These are phyloP conservation scores for Nematopogon swammerdamellus DNA, from an alignment of 2,888 invertebrate genomes.

Conservation along the genomic window DNA sequence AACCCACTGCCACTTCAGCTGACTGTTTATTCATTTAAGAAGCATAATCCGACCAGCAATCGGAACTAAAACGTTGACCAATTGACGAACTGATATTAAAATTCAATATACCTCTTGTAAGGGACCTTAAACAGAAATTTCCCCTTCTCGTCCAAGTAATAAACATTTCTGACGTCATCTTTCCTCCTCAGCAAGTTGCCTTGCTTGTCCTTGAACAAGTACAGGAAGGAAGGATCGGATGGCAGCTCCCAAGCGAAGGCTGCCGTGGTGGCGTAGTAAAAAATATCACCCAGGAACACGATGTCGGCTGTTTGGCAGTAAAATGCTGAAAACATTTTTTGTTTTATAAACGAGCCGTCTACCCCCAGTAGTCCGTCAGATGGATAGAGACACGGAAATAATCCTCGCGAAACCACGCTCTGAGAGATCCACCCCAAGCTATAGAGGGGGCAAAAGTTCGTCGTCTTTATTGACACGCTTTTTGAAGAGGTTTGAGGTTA, in stretches of 20 bases:
- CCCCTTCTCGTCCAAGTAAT: conserved; percentile 29
- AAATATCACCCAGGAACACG: conserved; percentile 54
- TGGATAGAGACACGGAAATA: no score
- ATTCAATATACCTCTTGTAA: conserved; percentile 31
- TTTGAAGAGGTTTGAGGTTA: no score
- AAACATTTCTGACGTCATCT: conserved; percentile 25
- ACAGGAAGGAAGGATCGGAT: conserved; percentile 40
- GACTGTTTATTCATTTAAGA: no score
- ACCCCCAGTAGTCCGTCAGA: no score
- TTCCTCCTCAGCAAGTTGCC: conserved; percentile 25
- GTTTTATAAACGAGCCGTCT: no score
- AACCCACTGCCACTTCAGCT: no score
- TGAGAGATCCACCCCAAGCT: no score
- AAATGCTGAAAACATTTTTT: conserved; percentile 55
- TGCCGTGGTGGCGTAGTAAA: conserved; percentile 68
- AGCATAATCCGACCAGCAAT: no score
- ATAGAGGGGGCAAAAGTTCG: no score
- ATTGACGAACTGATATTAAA: conserved; percentile 33
- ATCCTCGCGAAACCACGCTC: no score
- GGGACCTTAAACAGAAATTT: conserved; percentile 31
- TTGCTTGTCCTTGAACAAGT: conserved; percentile 27
- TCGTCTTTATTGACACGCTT: no score
- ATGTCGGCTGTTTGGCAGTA: conserved; percentile 60
- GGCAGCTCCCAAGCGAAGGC: conserved; percentile 75
- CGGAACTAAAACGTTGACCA: conserved; percentile 31